A percentile compares a stretch with the other conserved stretches of the same genome.
Conservation (phyloP, 2,888 invertebrate species). For the Perdita meconis region DNA sequence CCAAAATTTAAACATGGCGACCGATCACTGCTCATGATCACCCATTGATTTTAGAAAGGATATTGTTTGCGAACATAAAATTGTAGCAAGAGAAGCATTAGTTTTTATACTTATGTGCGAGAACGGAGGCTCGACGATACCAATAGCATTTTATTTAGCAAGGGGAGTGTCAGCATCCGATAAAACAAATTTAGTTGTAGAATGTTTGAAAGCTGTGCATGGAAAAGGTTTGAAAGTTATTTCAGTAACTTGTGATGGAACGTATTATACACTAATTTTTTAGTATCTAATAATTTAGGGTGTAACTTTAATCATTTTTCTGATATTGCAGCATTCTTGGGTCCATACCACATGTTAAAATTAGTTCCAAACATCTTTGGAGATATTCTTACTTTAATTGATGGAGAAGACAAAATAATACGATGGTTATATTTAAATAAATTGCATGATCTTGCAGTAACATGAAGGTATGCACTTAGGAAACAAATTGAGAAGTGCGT, state of each 20-base stretch:
- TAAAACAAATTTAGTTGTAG: background rate
- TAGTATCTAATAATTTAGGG: background rate
- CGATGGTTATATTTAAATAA: constrained; percentile 52
- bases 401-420: constrained; percentile 52
- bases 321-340: background rate
- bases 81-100: background rate
- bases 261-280: background rate
- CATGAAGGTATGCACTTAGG: constrained; percentile 59
- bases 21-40: too few relatives aligned
- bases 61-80: background rate
- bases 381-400: background rate
- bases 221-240: background rate
- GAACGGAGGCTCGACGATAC: background rate
- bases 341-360: constrained; percentile 70
- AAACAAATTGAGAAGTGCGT: constrained; percentile 58
- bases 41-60: background rate
- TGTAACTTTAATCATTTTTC: background rate
- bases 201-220: background rate
- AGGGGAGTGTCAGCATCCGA: background rate
- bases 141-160: background rate
- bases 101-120: background rate
- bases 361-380: constrained; percentile 67
- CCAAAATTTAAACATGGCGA: too few relatives aligned
- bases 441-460: constrained; percentile 60
- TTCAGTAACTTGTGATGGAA: background rate